Percentiles rank a stretch among this genome's conserved stretches.
These are phyloP conservation scores for Lonchura striata DNA, from an alignment of 2,113 vertebrate genomes.

Conservation along the genomic window DNA sequence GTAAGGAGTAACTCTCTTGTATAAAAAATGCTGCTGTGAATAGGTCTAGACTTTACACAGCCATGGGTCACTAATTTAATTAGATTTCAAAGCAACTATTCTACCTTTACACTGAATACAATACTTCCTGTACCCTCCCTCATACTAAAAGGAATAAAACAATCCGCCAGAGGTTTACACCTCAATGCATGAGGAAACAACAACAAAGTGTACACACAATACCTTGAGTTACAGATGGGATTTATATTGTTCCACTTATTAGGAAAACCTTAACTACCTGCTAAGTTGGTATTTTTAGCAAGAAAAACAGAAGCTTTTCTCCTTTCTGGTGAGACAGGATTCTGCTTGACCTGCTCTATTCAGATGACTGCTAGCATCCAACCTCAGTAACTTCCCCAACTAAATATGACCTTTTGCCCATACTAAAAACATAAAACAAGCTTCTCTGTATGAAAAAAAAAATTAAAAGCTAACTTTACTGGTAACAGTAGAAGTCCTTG, in stretches of 20 bases:
- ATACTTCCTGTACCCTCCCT: slow-evolving; percentile 68
- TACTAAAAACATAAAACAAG: neutral
- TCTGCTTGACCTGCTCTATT: neutral
- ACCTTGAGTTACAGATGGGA: slow-evolving; percentile 19
- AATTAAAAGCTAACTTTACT: neutral
- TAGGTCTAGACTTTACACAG: slow-evolving; percentile 69
- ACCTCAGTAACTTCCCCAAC: neutral
- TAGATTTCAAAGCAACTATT: slow-evolving; percentile 71
- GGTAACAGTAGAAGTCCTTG: neutral
- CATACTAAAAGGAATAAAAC: slow-evolving; percentile 55
- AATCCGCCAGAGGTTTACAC: slow-evolving; percentile 63
- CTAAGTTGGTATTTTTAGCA: slow-evolving; percentile 45
- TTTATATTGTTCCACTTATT: slow-evolving; percentile 42
- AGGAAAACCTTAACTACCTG: slow-evolving; percentile 40
- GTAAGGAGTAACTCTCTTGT: neutral
- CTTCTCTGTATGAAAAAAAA: neutral
- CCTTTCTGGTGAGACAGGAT: neutral
- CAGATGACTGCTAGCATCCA: neutral
- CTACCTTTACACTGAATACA: slow-evolving; percentile 68
- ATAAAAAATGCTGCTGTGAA: slow-evolving; percentile 51
- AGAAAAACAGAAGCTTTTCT: slow-evolving; percentile 28
- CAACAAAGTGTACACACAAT: slow-evolving; percentile 63
- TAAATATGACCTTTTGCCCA: neutral
- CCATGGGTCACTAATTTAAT: slow-evolving; percentile 72
- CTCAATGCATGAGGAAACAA: slow-evolving; percentile 64